A percentile compares a stretch with the other conserved stretches of the same genome.
Evolutionary conservation across 1,140 invertebrate species (phyloP).

Genomic region (Leptonema lineaticorne): DNA sequence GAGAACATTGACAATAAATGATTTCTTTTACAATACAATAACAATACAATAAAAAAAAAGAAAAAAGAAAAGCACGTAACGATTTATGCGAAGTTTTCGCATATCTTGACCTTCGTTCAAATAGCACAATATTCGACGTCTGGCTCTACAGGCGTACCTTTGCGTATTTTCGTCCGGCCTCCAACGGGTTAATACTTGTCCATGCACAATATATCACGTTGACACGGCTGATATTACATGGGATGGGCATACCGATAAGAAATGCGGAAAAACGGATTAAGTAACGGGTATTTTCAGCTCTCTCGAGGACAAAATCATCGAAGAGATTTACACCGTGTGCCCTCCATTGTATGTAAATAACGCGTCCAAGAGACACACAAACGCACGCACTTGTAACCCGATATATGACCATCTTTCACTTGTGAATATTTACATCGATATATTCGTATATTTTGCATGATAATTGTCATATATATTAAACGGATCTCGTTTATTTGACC

Average conservation of each 20-base stretch:
- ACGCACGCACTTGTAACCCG: constrained; percentile 17
- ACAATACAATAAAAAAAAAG: no score
- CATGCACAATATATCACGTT: constrained; percentile 40
- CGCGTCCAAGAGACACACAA: background rate
- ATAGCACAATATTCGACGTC: no score
- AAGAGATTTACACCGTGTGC: constrained; percentile 35
- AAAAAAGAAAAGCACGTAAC: no score
- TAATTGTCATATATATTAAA: background rate
- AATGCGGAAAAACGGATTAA: constrained; percentile 41
- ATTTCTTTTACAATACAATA: no score
- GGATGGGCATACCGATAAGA: constrained; percentile 39
- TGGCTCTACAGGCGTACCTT: no score
- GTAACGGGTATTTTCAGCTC: constrained; percentile 39
- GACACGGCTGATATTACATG: constrained; percentile 41
- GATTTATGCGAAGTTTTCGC: no score
- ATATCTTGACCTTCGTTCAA: no score
- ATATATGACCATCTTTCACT: background rate
- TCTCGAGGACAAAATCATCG: constrained; percentile 32
- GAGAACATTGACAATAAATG: no score
- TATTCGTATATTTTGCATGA: background rate
- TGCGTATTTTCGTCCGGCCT: no score
- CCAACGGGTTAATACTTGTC: constrained; percentile 33
- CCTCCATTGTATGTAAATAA: constrained; percentile 40
- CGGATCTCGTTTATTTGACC: background rate
- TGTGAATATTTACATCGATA: background rate